phyloP scores from a whole-genome alignment of 2,888 invertebrate species.

The Drosophila paucipuncta region DNA sequence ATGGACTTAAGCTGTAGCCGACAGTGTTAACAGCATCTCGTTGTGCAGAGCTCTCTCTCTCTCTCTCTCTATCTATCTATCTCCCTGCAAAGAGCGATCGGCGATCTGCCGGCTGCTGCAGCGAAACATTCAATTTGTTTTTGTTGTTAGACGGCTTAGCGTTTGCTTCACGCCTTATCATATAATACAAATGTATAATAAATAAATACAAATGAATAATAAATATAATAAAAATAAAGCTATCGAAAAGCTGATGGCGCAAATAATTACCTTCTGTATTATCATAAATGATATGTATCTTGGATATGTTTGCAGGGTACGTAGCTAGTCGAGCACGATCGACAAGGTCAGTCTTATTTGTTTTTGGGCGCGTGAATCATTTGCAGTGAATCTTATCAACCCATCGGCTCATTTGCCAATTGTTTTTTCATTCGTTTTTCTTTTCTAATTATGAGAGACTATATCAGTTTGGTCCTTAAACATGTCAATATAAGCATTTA shows the following conservation, averaged over 20 bases:
- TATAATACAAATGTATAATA: neutral
- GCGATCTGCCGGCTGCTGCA: neutral
- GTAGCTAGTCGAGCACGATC: too few species aligned
- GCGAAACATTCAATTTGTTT: neutral
- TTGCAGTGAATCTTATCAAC: neutral
- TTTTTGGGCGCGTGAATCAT: neutral
- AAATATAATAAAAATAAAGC: too few species aligned
- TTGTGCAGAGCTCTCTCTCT: too few species aligned
- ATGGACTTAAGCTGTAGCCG: too few species aligned
- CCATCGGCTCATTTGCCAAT: neutral
- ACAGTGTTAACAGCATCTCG: neutral
- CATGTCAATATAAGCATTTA: neutral
- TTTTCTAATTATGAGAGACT: neutral
- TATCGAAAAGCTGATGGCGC: too few species aligned
- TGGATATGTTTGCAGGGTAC: neutral
- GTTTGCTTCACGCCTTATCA: too few species aligned
- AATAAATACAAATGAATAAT: neutral
- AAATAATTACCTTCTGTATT: too few species aligned
- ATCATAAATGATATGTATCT: neutral
- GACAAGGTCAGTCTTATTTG: neutral
- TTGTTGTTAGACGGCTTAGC: neutral
- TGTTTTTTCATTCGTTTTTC: neutral
- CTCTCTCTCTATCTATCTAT: neutral
- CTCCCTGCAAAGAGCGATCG: neutral
- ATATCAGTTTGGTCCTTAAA: neutral